A percentile compares a stretch with the other conserved stretches of the same genome.
These are phyloP conservation scores for Tychaedon coryphoeus DNA, from an alignment of 2,113 vertebrate species.

Conservation along the genomic window DNA sequence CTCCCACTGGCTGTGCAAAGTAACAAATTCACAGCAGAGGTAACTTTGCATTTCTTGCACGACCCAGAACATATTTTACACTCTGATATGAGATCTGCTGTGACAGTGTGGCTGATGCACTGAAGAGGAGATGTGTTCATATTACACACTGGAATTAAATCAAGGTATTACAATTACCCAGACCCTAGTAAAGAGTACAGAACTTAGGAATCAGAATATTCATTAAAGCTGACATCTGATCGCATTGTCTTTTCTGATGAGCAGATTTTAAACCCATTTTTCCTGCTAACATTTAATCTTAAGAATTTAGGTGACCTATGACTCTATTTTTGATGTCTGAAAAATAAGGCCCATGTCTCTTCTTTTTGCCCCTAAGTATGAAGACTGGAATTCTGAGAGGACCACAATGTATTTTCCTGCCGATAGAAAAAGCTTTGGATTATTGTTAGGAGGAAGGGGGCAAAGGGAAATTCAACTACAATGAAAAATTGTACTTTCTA, in stretches of 20 bases:
- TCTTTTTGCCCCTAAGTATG: background rate
- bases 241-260: background rate
- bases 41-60: background rate
- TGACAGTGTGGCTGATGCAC: background rate
- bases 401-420: background rate
- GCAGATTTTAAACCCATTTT: background rate
- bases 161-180: background rate
- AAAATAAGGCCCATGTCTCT: background rate
- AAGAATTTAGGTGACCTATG: background rate
- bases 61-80: background rate
- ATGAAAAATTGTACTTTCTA: background rate
- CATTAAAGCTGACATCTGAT: background rate
- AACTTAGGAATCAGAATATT: background rate
- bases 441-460: accelerated
- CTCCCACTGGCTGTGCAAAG: background rate
- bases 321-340: background rate
- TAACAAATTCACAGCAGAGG: background rate
- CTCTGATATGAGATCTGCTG: background rate
- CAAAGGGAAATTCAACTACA: background rate
- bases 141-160: background rate
- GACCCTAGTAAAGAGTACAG: background rate
- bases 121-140: background rate
- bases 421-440: background rate
- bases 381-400: background rate
- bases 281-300: background rate